Conservation (phyloP, 1,140 invertebrate species). For the Pseudomyrmex dendroicus region DNA sequence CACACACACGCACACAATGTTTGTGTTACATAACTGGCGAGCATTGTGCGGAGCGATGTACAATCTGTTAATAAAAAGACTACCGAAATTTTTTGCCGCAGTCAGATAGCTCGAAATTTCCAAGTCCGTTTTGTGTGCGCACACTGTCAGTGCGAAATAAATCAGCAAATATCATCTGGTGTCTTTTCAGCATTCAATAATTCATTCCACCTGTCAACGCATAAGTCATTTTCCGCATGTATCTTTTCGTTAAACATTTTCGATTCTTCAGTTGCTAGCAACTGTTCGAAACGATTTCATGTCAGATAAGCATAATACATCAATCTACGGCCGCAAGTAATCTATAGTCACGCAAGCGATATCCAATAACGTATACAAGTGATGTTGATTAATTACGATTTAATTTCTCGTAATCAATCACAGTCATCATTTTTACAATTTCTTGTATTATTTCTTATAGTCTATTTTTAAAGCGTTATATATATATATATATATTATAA, state of each 20-base stretch:
- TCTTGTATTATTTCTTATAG: background rate
- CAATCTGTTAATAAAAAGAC: slow-evolving; percentile 40
- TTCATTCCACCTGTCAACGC: slow-evolving; percentile 3
- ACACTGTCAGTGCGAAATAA: slow-evolving; percentile 43
- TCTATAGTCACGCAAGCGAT: background rate
- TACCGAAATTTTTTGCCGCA: slow-evolving; percentile 17
- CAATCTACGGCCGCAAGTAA: background rate
- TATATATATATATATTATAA: background rate
- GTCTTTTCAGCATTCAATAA: slow-evolving; percentile 35
- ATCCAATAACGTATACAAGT: background rate
- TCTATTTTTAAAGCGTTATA: background rate
- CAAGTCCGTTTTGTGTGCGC: background rate
- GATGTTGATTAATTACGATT: background rate
- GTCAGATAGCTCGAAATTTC: slow-evolving; percentile 19
- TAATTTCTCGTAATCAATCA: background rate
- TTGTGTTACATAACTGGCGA: slow-evolving; percentile 18
- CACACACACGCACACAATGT: background rate
- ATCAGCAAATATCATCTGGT: slow-evolving; percentile 33
- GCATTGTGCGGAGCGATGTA: slow-evolving; percentile 11
- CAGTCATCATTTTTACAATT: background rate
- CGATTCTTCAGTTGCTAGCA: background rate
- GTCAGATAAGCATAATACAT: background rate
- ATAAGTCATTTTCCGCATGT: slow-evolving; percentile 2
- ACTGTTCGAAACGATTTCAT: background rate
- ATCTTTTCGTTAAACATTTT: slow-evolving; percentile 24